Base-by-base conservation (phyloP, 1,140 invertebrate genomes). In the Psilanteris sp. region DNA sequence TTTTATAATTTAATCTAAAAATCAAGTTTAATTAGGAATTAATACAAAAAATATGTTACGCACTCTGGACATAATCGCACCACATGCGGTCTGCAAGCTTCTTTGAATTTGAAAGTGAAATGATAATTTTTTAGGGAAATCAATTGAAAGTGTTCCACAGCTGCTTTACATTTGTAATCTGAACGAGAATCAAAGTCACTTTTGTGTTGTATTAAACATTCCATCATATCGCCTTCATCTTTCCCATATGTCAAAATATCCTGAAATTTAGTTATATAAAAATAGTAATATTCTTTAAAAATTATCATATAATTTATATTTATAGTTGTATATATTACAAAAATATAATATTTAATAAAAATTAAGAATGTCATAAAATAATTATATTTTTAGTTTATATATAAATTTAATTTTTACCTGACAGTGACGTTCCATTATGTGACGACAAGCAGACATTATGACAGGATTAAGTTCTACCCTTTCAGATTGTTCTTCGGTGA, bases 61-160 rank as follows among this genome's bases (percentile, higher is more conserved):
- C 87, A 85, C 71, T 90, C 89, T 4, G 91, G 90, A 88, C 97
- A 99, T 85, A 93, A 93, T 72, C 92, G 90, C 36, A 93, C 89
- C 0, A 98, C 97, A 87, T 95, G 93, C 5, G 91, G 90, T 78
- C 94, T 93, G 80, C 98, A 99, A 0, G 96, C 94, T 82, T 97
- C 93, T 88, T 98, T 98, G 85, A 99, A 99, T 84, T 97, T 97
- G 77, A 94, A 95, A 11, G 94, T 97, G 85, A 99, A 99, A 81
- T 93, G 93, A 84, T 97, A 98, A 89, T 97, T 96, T 86, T 98
- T 97, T 57, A 99, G 86, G 4, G 96, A 94, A 37, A 98, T 95
- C 31, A 98, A 89, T 88, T 97, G 95, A 81, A 95, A 94, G 90
- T 99, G 97, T 87, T 99, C 97, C 15, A 99, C 94, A 55, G 96